phyloP scores from a whole-genome alignment of 23 tunicate genomes.

The Aplidium turbinatum region DNA sequence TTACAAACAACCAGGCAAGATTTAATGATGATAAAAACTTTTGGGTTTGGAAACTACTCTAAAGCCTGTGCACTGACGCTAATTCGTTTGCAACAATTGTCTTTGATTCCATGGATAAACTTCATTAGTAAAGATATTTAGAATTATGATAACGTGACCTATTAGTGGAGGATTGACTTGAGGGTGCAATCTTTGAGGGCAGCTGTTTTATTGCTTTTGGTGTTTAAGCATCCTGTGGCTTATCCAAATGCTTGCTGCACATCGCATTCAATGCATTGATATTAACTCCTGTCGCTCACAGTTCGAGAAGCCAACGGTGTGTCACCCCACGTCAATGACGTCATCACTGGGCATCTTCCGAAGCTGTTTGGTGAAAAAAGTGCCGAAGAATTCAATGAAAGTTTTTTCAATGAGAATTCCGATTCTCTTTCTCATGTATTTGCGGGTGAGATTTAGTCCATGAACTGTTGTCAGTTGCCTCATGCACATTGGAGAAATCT shows the following conservation, averaged over 20 bases:
- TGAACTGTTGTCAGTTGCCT: neutral
- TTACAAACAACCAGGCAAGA: too few relatives aligned
- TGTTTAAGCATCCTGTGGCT: too few relatives aligned
- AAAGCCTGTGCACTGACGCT: too few relatives aligned
- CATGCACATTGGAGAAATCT: neutral
- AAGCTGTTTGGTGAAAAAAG: neutral
- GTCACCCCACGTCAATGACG: conserved; percentile 44
- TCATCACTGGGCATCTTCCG: conserved; percentile 31
- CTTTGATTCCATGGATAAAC: too few relatives aligned
- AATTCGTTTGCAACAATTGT: too few relatives aligned
- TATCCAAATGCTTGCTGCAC: too few relatives aligned
- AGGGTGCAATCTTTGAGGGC: too few relatives aligned
- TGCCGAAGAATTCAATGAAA: conserved; percentile 22
- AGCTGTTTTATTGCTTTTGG: too few relatives aligned
- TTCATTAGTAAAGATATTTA: too few relatives aligned
- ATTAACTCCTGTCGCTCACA: neutral
- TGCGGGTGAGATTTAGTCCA: conserved; percentile 39
- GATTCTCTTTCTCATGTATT: conserved; percentile 47
- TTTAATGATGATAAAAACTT: too few relatives aligned
- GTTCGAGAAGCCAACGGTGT: conserved; percentile 38
- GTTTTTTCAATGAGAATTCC: conserved; percentile 28
- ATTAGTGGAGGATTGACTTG: neutral
- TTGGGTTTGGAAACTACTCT: too few relatives aligned
- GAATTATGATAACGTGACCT: neutral
- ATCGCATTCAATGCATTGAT: too few relatives aligned